These are phyloP conservation scores for Calonectris borealis DNA, from an alignment of 2,113 vertebrate genomes.

Conservation along the genomic window DNA sequence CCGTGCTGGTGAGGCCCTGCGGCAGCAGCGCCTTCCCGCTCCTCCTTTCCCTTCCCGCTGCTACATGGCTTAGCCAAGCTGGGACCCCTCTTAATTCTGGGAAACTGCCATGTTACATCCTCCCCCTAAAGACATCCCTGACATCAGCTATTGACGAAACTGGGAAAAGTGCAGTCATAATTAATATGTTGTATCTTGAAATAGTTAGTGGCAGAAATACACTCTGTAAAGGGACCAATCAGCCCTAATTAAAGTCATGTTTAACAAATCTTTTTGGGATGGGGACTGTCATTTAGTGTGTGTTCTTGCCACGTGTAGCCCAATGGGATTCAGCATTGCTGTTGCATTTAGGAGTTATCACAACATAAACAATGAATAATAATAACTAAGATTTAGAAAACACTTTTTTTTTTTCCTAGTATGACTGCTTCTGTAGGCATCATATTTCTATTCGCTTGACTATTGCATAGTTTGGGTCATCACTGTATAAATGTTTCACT, in stretches of 20 bases:
- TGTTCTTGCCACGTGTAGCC: not conserved
- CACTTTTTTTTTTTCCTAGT: not conserved
- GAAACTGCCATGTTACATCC: not conserved
- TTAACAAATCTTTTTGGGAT: not conserved
- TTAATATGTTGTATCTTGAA: not conserved
- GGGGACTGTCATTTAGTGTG: not conserved
- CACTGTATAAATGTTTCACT: not conserved
- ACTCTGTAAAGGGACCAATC: not conserved
- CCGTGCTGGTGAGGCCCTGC: rapidly evolving
- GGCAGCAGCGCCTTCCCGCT: not conserved
- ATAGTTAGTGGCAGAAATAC: not conserved
- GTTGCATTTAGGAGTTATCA: not conserved
- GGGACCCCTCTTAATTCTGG: not conserved
- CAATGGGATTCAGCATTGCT: not conserved
- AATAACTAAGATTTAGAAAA: not conserved
- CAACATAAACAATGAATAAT: not conserved
- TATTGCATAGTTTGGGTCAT: not conserved
- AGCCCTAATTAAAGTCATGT: not conserved
- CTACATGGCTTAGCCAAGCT: not conserved
- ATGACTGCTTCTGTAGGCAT: not conserved
- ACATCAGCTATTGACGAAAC: not conserved
- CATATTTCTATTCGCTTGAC: not conserved
- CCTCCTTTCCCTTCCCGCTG: not conserved
- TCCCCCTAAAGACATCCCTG: not conserved
- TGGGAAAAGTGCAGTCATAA: not conserved